Evolutionary conservation across 2,888 invertebrate species (phyloP).

Genomic region (Oxytorus armatus): DNA sequence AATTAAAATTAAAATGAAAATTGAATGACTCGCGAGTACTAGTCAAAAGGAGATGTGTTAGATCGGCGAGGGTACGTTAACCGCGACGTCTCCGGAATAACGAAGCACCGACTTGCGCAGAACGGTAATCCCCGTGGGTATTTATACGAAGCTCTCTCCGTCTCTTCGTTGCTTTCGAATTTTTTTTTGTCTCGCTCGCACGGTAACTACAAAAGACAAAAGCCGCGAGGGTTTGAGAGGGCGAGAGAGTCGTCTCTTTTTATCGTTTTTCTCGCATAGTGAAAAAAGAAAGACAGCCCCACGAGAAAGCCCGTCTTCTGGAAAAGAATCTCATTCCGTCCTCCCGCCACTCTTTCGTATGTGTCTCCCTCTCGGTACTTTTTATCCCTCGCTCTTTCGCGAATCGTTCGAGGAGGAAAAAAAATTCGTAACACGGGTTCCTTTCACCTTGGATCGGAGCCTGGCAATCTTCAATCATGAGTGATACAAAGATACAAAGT

Average conservation of each 20-base stretch:
- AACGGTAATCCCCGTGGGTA: not conserved
- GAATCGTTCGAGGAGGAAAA: constrained; percentile 30
- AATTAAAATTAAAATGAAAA: too few species aligned
- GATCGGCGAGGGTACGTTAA: constrained; percentile 38
- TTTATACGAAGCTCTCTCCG: not conserved
- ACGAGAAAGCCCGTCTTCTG: constrained; percentile 9
- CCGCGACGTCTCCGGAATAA: constrained; percentile 47
- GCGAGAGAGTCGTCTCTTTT: constrained; percentile 25
- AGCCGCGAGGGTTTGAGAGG: constrained; percentile 4
- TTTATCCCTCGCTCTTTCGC: not conserved
- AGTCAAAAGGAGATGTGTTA: constrained; percentile 41
- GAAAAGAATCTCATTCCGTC: constrained; percentile 51
- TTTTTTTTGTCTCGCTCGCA: constrained; percentile 9
- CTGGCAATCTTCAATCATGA: constrained; percentile 10
- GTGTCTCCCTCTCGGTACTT: not conserved
- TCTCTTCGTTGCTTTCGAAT: not conserved
- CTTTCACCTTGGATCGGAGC: not conserved
- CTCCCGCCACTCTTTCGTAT: constrained; percentile 20
- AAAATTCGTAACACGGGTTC: constrained; percentile 17
- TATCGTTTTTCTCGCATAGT: constrained; percentile 22
- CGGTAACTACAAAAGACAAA: constrained; percentile 42
- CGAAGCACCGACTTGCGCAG: constrained; percentile 18
- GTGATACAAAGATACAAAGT: too few species aligned
- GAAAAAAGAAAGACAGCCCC: not conserved
- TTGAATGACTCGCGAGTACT: constrained; percentile 54